Percentiles rank a stretch among this genome's conserved stretches.
These are phyloP conservation scores for Gymnocypris eckloni DNA, from an alignment of 2,797 vertebrate species.

Conservation along the genomic window DNA sequence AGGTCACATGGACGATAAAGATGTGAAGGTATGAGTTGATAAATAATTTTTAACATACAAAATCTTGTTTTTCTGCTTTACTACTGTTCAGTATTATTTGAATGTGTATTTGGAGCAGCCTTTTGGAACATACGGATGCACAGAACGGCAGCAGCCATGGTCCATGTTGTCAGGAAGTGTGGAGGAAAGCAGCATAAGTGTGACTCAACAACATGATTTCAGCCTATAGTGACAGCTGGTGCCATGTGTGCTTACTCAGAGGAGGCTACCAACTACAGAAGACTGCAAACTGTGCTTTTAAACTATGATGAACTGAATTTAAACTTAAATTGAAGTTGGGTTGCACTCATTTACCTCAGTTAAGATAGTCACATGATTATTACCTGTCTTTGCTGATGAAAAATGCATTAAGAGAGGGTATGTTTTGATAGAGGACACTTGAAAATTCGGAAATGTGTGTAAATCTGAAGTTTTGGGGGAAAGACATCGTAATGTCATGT, in stretches of 20 bases:
- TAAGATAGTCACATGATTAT: neutral
- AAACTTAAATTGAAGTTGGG: neutral
- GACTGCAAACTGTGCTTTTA: conserved; percentile 17
- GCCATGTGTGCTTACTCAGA: conserved; percentile 22
- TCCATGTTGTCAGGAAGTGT: conserved; percentile 39
- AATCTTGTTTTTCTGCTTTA: neutral
- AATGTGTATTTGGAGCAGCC: neutral
- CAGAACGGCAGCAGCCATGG: conserved; percentile 20
- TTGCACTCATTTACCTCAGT: neutral
- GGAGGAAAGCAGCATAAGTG: conserved; percentile 43
- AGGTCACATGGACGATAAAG: conserved; percentile 75
- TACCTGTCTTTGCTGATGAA: neutral
- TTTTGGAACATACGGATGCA: conserved; percentile 27
- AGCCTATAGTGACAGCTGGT: conserved; percentile 48
- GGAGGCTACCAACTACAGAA: neutral
- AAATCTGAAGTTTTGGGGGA: neutral
- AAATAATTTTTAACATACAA: neutral
- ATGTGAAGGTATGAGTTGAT: conserved; percentile 72
- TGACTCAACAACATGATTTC: conserved; percentile 54
- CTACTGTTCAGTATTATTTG: neutral
- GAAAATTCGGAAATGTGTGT: neutral
- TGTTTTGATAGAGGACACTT: neutral
- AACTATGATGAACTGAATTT: neutral
- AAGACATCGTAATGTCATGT: neutral
- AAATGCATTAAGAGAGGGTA: neutral